Evolutionary conservation across 1,140 invertebrate species (phyloP).

Genomic region (Psix sp.): DNA sequence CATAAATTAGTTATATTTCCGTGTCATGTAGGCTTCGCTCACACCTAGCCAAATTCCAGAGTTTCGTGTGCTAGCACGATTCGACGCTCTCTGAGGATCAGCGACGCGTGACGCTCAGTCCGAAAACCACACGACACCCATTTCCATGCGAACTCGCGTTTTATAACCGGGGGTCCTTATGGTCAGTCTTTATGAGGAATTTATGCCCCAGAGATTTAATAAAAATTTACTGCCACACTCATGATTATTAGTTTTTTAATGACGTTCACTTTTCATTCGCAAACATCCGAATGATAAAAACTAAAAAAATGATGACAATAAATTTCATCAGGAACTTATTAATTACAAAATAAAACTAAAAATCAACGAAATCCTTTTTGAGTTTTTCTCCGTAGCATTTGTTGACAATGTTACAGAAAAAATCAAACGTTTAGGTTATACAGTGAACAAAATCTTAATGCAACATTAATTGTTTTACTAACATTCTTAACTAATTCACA

Average conservation of each 20-base stretch:
- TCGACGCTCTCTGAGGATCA: slow-evolving; percentile 61
- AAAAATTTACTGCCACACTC: slow-evolving; percentile 44
- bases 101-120: slow-evolving; percentile 62
- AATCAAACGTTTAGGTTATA: too few relatives aligned
- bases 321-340: too few relatives aligned
- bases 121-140: slow-evolving; percentile 57
- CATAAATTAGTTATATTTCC: slow-evolving; percentile 72
- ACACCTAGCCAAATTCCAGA: slow-evolving; percentile 62
- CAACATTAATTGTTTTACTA: too few relatives aligned
- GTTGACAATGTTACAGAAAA: too few relatives aligned
- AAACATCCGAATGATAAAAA: too few relatives aligned
- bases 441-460: too few relatives aligned
- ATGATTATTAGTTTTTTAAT: slow-evolving; percentile 49
- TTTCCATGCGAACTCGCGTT: slow-evolving; percentile 54
- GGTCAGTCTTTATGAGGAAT: slow-evolving; percentile 41
- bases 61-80: slow-evolving; percentile 66
- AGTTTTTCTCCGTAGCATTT: too few relatives aligned
- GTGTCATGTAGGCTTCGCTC: slow-evolving; percentile 56
- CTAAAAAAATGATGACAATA: background rate
- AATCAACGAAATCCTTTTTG: too few relatives aligned
- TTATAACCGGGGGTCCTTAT: slow-evolving; percentile 43
- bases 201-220: slow-evolving; percentile 40
- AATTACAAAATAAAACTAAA: too few relatives aligned
- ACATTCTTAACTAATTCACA: slow-evolving; percentile 7
- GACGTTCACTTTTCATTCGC: background rate